Base-by-base conservation (phyloP, 2,797 vertebrate species). In the Hypotaenidia okinawae region DNA sequence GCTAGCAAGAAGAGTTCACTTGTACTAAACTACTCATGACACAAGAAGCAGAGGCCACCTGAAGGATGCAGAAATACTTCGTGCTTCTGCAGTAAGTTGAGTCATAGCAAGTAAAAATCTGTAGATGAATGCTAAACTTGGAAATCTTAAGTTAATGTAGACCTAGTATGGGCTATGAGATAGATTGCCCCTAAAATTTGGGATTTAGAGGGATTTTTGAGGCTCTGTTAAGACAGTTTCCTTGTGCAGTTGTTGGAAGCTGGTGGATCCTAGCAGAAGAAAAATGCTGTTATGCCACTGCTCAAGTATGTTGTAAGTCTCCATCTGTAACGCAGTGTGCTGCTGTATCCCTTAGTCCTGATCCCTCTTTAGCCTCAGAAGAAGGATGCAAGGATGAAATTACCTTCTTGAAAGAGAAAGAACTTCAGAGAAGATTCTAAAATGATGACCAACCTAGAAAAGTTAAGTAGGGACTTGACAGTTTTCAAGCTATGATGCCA, bases 311-410 rank as follows among this genome's bases (percentile, higher is more conserved):
- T 17, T 84, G 9, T 4, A n/a, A 41, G 39, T 32, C 43, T 57
- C 0, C 2, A 0, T 93, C 37, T 80, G 54, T 58, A 59, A 0
- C 41, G 21, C 23, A 21, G 6, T 23, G 19, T 3, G 4, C 45
- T 72, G 59, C 12, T 30, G 23, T 58, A 91, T 59, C 4, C 3
- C 18, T 4, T 75, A 23, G n/a, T 47, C 47, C 18, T 12, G 47
- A 47, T 47, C 22, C 47, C 47, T 23, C 47, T 47, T 47, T 47
- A 47, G 47, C 47, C 16, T 82, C 19, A n/a, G 23, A 22, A 54
- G 45, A 17, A 19, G 14, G 32, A 72, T 41, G 5, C 16, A 55
- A 55, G 47, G 59, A 32, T 59, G 68, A 76, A 84, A 68, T 70
- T 3, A 21, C 33, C 33, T 78, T 63, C 19, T 72, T 52, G 19